These are phyloP conservation scores for Molossus molossus DNA, from an alignment of 2,797 vertebrate species.

Conservation along the genomic window DNA sequence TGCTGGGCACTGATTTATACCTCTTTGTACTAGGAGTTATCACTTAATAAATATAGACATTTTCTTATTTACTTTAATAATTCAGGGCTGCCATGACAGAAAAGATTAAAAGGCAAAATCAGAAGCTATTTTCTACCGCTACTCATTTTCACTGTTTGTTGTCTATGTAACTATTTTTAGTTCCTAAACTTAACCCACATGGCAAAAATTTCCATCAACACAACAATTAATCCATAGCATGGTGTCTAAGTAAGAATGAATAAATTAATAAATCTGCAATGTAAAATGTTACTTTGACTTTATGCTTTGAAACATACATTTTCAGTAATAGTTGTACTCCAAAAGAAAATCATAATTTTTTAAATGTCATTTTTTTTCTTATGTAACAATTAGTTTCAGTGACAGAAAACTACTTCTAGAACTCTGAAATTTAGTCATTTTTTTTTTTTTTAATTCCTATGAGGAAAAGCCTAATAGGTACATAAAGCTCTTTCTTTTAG, in stretches of 20 bases:
- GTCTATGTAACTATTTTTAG: background rate
- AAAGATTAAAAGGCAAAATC: constrained; percentile 7
- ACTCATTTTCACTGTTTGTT: background rate
- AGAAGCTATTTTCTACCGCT: background rate
- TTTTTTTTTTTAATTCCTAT: background rate
- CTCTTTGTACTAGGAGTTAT: background rate
- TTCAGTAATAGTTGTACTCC: constrained; percentile 33
- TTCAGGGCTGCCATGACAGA: background rate
- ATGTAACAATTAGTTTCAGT: background rate
- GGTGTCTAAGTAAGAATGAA: background rate
- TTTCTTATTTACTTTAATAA: background rate
- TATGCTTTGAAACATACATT: constrained; percentile 19
- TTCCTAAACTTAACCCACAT: background rate
- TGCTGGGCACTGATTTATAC: background rate
- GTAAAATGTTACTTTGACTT: constrained; percentile 28
- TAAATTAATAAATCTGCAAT: background rate
- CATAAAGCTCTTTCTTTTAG: background rate
- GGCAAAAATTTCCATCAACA: background rate
- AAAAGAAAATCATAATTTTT: constrained; percentile 49
- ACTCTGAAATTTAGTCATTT: background rate
- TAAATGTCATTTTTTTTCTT: constrained; percentile 54
- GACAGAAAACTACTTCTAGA: constrained; percentile 29
- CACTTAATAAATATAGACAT: background rate
- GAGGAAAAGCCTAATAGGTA: background rate
- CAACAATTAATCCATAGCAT: background rate